Percentiles rank a stretch among this genome's conserved stretches.
Evolutionary conservation across 2,888 invertebrate genomes (phyloP).

Genomic region (Lasioglossum marginatum): DNA sequence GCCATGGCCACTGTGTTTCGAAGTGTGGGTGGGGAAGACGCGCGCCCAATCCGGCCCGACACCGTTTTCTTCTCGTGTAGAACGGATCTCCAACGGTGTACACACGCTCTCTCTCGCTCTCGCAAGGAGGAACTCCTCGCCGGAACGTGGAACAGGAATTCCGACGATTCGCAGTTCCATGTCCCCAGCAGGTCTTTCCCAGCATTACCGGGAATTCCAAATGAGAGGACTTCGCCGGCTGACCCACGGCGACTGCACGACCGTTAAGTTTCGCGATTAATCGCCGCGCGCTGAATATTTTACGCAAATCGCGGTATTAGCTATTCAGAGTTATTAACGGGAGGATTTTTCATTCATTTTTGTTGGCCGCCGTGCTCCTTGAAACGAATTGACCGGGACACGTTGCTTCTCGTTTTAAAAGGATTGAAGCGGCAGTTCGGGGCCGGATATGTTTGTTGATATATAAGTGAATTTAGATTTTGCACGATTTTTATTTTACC

Average conservation of each 20-base stretch:
- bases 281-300: slow-evolving; percentile 76
- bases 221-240: slow-evolving; percentile 47
- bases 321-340: slow-evolving; percentile 72
- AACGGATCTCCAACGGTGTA: slow-evolving; percentile 5
- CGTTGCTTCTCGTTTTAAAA: not conserved
- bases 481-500: no score
- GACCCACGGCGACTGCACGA: slow-evolving; percentile 12
- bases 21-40: not conserved
- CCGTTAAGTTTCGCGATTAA: slow-evolving; percentile 75
- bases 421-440: not conserved
- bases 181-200: slow-evolving; percentile 34
- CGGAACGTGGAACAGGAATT: slow-evolving; percentile 29
- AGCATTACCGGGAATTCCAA: slow-evolving; percentile 43
- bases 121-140: not conserved
- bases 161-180: slow-evolving; percentile 20
- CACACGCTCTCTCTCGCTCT: not conserved
- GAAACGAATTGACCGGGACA: not conserved
- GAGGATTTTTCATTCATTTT: slow-evolving; percentile 33
- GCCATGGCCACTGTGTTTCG: slow-evolving; percentile 2
- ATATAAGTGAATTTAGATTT: no score
- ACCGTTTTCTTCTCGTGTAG: not conserved
- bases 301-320: slow-evolving; percentile 74
- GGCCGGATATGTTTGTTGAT: not conserved
- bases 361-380: not conserved
- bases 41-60: not conserved